These are phyloP conservation scores for Cabera pusaria DNA, from an alignment of 2,888 invertebrate species.

Conservation along the genomic window DNA sequence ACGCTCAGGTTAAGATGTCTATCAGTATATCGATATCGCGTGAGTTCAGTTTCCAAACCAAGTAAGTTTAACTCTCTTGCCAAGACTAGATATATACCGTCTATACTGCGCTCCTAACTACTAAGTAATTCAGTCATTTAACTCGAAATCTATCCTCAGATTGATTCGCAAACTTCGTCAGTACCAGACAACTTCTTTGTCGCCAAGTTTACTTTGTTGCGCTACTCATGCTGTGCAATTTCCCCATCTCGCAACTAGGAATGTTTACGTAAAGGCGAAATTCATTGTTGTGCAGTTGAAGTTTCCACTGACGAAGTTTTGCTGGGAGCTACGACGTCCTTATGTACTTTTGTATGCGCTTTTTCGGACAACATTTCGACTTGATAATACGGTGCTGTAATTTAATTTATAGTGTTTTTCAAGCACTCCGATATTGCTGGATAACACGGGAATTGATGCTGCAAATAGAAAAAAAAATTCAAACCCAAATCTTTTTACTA, in stretches of 20 bases:
- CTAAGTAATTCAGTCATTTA: slow-evolving; percentile 4
- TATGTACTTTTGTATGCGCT: slow-evolving; percentile 10
- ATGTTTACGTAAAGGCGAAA: slow-evolving; percentile 28
- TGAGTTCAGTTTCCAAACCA: too few species aligned
- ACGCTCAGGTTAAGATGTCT: too few species aligned
- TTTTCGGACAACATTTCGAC: too few species aligned
- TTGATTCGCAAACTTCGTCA: slow-evolving; percentile 28
- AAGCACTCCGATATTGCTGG: too few species aligned
- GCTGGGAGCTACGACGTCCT: slow-evolving; percentile 7
- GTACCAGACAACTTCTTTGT: slow-evolving; percentile 14
- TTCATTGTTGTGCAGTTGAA: slow-evolving; percentile 17
- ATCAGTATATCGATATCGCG: too few species aligned
- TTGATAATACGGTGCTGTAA: too few species aligned
- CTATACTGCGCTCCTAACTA: slow-evolving; percentile 1
- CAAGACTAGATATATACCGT: too few species aligned
- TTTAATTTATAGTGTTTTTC: too few species aligned
- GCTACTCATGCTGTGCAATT: slow-evolving; percentile 16
- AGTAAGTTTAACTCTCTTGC: too few species aligned
- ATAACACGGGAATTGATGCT: too few species aligned
- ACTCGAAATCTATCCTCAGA: slow-evolving; percentile 22
- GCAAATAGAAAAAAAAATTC: too few species aligned
- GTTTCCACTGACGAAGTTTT: slow-evolving; percentile 13
- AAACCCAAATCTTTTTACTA: slow-evolving; percentile 13
- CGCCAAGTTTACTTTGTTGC: slow-evolving; percentile 20
- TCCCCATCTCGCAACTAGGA: slow-evolving; percentile 14